Evolutionary conservation across 1,140 invertebrate genomes (phyloP).

Genomic region (Brachionus plicatilis): DNA sequence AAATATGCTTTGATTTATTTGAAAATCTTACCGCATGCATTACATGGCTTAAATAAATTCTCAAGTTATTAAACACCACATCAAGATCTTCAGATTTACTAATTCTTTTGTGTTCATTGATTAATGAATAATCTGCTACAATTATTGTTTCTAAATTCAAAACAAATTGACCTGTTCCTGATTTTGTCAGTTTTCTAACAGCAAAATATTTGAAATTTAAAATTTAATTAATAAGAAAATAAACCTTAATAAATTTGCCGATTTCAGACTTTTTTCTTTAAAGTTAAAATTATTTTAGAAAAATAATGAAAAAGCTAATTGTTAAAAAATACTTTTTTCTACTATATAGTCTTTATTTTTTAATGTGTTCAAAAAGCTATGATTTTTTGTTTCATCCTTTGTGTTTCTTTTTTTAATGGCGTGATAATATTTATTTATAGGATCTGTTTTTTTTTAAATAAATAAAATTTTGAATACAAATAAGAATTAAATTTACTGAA

Average conservation of each 20-base stretch:
- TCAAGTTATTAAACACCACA: background rate
- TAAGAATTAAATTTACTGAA: background rate
- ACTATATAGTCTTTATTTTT: background rate
- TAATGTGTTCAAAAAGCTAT: background rate
- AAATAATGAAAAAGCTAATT: background rate
- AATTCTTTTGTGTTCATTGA: background rate
- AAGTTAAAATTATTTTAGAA: background rate
- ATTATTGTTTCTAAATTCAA: constrained; percentile 5
- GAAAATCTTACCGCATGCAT: background rate
- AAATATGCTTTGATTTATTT: background rate
- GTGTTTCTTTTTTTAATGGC: background rate
- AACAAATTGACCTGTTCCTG: background rate
- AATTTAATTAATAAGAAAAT: background rate
- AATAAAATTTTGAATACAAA: background rate
- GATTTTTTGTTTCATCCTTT: background rate
- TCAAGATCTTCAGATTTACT: background rate
- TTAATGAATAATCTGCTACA: background rate
- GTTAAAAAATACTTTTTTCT: background rate
- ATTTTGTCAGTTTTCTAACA: background rate
- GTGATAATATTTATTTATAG: background rate
- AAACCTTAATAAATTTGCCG: background rate
- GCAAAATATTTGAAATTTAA: background rate
- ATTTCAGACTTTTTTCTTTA: background rate
- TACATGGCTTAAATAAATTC: constrained; percentile 1
- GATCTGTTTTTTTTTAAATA: background rate